These are phyloP conservation scores for Dicaeum eximium DNA, from an alignment of 2,113 vertebrate species.

Conservation along the genomic window DNA sequence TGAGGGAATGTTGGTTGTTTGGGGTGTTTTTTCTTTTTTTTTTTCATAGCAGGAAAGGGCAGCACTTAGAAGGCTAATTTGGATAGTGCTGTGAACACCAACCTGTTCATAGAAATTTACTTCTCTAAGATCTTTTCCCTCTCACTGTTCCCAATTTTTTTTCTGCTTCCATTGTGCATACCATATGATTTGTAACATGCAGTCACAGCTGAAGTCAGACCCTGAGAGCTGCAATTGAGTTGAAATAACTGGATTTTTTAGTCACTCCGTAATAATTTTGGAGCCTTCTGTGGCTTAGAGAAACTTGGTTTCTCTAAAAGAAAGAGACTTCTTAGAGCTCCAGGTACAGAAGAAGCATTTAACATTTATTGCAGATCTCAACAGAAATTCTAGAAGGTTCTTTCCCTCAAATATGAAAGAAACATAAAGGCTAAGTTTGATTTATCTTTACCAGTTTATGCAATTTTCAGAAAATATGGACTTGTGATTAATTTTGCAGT, in stretches of 20 bases:
- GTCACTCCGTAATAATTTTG: neutral
- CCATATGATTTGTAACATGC: neutral
- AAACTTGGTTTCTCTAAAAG: neutral
- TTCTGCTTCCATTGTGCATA: neutral
- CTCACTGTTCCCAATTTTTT: neutral
- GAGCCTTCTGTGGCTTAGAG: neutral
- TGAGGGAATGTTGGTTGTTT: neutral
- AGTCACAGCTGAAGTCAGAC: neutral
- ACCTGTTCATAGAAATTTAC: neutral
- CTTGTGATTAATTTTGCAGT: neutral
- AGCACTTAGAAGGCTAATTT: neutral
- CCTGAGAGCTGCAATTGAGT: neutral
- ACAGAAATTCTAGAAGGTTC: neutral
- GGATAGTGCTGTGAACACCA: neutral
- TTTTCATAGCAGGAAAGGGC: neutral
- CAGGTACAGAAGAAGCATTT: neutral
- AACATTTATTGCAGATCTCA: neutral
- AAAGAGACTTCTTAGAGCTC: neutral
- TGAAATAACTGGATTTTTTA: conserved; percentile 30
- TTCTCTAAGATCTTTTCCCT: neutral
- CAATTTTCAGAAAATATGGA: neutral
- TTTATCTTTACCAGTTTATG: neutral
- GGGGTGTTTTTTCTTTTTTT: neutral
- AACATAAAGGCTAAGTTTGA: neutral
- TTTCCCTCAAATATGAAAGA: neutral